Evolutionary conservation across 2,888 invertebrate species (phyloP), one percentile per base, ranked within the genome.

Genomic region (Andrena chrysosceles): DNA sequence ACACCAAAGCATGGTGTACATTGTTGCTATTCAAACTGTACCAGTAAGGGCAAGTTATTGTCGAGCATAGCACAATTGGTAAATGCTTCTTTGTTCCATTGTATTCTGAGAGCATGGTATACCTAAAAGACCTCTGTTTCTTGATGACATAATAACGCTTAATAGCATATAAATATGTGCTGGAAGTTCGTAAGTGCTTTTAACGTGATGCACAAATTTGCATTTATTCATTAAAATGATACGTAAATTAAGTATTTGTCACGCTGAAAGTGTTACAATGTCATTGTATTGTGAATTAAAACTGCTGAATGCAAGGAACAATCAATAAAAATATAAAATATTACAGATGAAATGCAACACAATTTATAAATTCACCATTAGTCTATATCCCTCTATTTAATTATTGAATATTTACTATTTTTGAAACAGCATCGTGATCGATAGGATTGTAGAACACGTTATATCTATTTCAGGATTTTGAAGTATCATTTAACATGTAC

Each of bases 401-500:
- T 59, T 59, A 29, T 13, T 29, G 5, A 59, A 59, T 59, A 16
- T 16, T 13, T 29, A 26, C 59, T 13, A 3, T 5, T 29, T 29
- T 59, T 29, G 29, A 26, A 59, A 29, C 59, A 26, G 42, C 10
- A 13, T 1, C 16, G 23, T 0, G 16, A 16, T 59, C 2, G 23
- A 29, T 29, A 29, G 23, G 26, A 59, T 23, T 59, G 29, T 29
- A 16, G 20, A 52, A 52, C n/a, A 52, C 52, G 10, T 8, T 96
- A 2, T 96, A 42, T 42, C 42, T 13, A 42, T 16, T 42, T 42
- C 96, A 96, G 93, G 96, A 96, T 89, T 93, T 96, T 81, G 95
- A 96, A 90, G 94, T 95, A 90, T 94, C 96, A 88, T 96, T 96
- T 90, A 95, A 95, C 26, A 94, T 94, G 2, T 95, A 94, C 84